A percentile compares a stretch with the other conserved stretches of the same genome.
Evolutionary conservation across 2,113 vertebrate genomes (phyloP).

Genomic region (Nyctibius bracteatus): DNA sequence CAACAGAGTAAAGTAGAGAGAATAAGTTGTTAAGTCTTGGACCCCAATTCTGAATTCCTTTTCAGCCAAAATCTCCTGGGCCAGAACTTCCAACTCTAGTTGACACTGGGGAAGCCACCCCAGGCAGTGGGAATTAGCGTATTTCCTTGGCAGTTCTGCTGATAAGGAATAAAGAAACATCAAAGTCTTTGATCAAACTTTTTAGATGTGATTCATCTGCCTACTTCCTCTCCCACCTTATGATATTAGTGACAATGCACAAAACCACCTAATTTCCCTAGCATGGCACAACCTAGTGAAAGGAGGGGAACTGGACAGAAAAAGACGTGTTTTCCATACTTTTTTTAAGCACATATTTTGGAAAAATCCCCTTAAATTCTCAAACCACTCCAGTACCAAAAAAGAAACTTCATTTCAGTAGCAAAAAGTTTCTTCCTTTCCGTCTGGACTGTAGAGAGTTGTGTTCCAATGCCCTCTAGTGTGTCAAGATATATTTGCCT

Average conservation of each 20-base stretch:
- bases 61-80: not conserved
- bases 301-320: not conserved
- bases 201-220: not conserved
- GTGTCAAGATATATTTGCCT: not conserved
- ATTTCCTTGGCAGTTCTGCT: not conserved
- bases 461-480: slow-evolving; percentile 41
- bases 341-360: not conserved
- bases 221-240: not conserved
- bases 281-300: not conserved
- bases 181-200: not conserved
- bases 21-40: not conserved
- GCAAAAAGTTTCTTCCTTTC: not conserved
- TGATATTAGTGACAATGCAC: not conserved
- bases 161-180: not conserved
- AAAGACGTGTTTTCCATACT: accelerated
- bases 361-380: not conserved
- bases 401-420: not conserved
- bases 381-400: not conserved
- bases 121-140: not conserved
- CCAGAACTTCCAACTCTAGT: not conserved
- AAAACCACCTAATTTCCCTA: not conserved
- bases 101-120: not conserved
- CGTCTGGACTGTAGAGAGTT: not conserved
- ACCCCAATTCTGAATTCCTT: not conserved
- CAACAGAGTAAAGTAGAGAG: not conserved